phyloP scores from a whole-genome alignment of 2,113 vertebrate genomes.

The Morone chrysops region DNA sequence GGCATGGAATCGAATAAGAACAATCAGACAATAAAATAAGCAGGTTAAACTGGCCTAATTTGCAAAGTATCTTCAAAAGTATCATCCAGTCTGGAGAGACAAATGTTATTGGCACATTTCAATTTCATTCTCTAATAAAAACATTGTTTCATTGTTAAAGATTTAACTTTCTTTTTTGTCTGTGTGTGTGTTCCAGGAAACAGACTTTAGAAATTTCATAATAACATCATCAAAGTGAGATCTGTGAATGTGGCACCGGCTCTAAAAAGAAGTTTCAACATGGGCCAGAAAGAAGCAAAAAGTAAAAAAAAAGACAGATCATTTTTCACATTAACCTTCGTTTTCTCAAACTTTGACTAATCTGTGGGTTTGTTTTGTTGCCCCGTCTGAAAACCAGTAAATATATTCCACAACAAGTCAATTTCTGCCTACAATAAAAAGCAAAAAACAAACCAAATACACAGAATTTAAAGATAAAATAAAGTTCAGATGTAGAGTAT shows the following conservation, averaged over 20 bases:
- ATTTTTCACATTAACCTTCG: neutral
- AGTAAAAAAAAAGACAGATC: neutral
- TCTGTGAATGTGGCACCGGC: slow-evolving; percentile 5
- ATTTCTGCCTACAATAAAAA: neutral
- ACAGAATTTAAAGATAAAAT: neutral
- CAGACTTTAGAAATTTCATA: neutral
- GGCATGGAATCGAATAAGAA: slow-evolving; percentile 10
- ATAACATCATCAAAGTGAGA: neutral
- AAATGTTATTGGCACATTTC: neutral
- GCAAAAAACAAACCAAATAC: neutral
- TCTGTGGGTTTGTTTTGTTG: neutral
- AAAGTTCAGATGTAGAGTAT: neutral
- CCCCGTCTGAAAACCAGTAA: no score
- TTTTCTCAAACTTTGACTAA: neutral
- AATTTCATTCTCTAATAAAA: neutral
- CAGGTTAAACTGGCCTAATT: neutral
- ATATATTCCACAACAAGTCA: no score
- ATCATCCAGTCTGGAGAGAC: neutral
- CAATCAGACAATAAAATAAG: neutral
- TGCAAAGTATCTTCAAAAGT: neutral
- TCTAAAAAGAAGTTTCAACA: neutral
- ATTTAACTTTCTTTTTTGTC: neutral
- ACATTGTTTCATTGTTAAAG: neutral
- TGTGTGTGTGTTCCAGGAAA: neutral
- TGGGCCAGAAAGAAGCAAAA: neutral